phyloP scores from a whole-genome alignment of 2,113 vertebrate genomes.

The Tragelaphus buxtoni region DNA sequence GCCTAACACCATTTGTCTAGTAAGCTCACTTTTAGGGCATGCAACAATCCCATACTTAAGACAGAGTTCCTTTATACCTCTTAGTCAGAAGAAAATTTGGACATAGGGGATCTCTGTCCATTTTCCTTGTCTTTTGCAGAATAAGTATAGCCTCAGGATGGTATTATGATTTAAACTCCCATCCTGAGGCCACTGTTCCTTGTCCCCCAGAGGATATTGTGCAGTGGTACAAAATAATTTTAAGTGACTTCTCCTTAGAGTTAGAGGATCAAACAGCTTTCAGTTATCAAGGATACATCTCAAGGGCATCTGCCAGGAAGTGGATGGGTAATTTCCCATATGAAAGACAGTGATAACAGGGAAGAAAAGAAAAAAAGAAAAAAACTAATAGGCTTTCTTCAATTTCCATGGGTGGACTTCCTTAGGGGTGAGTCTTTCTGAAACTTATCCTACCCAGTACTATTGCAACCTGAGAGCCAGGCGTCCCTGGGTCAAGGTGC shows the following conservation, averaged over 20 bases:
- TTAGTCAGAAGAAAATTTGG: neutral
- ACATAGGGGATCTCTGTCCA: neutral
- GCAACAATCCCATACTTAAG: neutral
- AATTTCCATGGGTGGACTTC: neutral
- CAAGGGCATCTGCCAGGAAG: neutral
- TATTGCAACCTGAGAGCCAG: neutral
- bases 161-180: neutral
- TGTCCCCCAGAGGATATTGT: neutral
- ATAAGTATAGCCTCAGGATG: neutral
- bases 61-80: neutral
- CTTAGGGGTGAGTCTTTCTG: neutral
- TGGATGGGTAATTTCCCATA: neutral
- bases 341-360: neutral
- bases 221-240: rapidly evolving
- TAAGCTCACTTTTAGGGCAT: neutral
- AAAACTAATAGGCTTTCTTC: neutral
- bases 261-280: neutral
- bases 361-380: neutral
- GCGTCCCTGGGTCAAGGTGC: neutral
- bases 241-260: neutral
- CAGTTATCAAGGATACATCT: neutral
- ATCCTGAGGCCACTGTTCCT: neutral
- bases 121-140: neutral
- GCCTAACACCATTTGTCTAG: neutral
- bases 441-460: neutral